Percentiles rank a stretch among this genome's conserved stretches.
Conservation (phyloP, 2,888 invertebrate genomes). For the Chalcis sispes region DNA sequence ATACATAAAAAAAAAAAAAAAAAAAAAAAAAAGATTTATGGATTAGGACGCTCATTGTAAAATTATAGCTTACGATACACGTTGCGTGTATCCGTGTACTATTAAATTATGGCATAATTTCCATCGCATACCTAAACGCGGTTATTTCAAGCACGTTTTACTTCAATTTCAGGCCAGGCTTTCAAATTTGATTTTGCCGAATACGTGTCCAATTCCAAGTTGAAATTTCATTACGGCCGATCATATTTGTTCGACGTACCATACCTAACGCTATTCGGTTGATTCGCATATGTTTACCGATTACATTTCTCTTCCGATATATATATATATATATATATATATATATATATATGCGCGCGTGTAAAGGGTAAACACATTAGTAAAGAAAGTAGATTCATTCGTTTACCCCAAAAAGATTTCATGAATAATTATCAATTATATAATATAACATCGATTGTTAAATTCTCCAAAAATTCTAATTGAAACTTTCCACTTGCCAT, state of each 20-base stretch:
- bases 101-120: slow-evolving; percentile 11
- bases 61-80: not conserved
- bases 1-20: too few relatives aligned
- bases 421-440: too few relatives aligned
- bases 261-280: not conserved
- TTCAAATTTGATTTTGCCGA: slow-evolving; percentile 27
- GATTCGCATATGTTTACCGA: slow-evolving; percentile 23
- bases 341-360: not conserved
- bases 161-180: not conserved
- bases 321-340: too few relatives aligned
- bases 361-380: slow-evolving; percentile 1
- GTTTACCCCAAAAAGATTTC: not conserved
- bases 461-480: too few relatives aligned
- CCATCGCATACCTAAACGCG: not conserved
- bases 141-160: not conserved
- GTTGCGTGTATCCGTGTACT: not conserved
- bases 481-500: too few relatives aligned
- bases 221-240: slow-evolving; percentile 31
- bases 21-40: too few relatives aligned
- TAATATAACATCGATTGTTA: too few relatives aligned
- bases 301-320: slow-evolving; percentile 10
- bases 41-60: too few relatives aligned
- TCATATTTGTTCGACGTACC: slow-evolving; percentile 28
- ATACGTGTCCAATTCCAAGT: not conserved
- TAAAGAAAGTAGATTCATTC: not conserved